These are phyloP conservation scores for Xanthorhoe designata DNA, from an alignment of 2,888 invertebrate species.

Conservation along the genomic window DNA sequence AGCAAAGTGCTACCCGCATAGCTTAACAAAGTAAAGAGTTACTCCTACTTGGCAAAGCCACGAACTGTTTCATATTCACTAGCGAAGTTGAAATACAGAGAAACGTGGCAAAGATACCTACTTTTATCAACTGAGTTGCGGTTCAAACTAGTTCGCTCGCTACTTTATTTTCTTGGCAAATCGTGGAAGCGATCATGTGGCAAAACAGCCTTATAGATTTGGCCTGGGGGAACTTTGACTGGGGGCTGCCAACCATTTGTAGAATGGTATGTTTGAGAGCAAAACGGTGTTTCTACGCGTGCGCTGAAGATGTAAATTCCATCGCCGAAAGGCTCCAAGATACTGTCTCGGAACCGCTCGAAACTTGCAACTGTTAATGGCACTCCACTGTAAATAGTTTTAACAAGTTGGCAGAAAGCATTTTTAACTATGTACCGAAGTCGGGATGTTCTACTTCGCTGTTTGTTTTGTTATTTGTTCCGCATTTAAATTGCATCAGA, in stretches of 20 bases:
- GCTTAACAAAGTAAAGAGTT: slow-evolving; percentile 30
- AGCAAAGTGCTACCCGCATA: neutral
- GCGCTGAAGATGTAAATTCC: slow-evolving; percentile 63
- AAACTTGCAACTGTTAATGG: slow-evolving; percentile 43
- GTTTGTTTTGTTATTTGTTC: slow-evolving; percentile 13
- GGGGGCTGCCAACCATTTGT: slow-evolving; percentile 66
- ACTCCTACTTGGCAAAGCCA: slow-evolving; percentile 45
- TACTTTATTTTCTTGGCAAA: slow-evolving; percentile 82
- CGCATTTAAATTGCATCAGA: slow-evolving; percentile 7
- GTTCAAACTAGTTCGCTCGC: slow-evolving; percentile 71
- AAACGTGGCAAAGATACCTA: slow-evolving; percentile 52
- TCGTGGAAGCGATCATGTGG: slow-evolving; percentile 84
- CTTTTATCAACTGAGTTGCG: slow-evolving; percentile 72
- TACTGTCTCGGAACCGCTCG: slow-evolving; percentile 38
- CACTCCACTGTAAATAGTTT: slow-evolving; percentile 40
- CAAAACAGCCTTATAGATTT: slow-evolving; percentile 83
- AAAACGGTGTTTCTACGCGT: slow-evolving; percentile 76
- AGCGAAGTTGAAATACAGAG: slow-evolving; percentile 54
- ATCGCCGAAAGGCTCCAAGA: slow-evolving; percentile 61
- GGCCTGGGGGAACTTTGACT: slow-evolving; percentile 82
- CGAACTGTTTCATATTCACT: slow-evolving; percentile 60
- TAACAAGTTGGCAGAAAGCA: slow-evolving; percentile 32
- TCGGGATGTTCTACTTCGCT: slow-evolving; percentile 14
- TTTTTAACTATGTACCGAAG: slow-evolving; percentile 34
- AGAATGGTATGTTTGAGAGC: slow-evolving; percentile 77